A percentile compares a stretch with the other conserved stretches of the same genome.
Evolutionary conservation across 2,113 vertebrate species (phyloP).

Genomic region (Turnix velox): DNA sequence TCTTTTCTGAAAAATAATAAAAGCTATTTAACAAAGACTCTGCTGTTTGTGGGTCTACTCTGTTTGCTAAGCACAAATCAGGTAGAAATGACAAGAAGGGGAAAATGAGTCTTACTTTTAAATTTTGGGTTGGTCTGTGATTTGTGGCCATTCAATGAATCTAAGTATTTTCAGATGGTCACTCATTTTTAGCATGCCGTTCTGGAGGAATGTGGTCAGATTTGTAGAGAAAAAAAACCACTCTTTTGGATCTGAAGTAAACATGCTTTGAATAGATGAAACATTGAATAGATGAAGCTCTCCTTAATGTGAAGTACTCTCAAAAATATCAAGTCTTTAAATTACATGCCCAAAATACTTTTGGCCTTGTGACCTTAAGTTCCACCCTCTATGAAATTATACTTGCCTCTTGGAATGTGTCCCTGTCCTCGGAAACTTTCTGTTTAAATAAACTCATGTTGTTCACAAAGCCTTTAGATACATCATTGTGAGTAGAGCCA

Average conservation of each 20-base stretch:
- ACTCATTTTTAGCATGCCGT: not conserved
- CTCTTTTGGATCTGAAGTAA: not conserved
- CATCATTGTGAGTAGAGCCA: not conserved
- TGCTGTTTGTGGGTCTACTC: not conserved
- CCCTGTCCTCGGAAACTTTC: not conserved
- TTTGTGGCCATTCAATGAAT: not conserved
- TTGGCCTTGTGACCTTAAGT: not conserved
- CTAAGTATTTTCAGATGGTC: not conserved
- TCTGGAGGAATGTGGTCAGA: not conserved
- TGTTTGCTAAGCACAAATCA: not conserved
- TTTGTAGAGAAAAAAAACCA: not conserved
- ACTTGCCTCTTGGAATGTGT: not conserved
- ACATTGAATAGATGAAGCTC: not conserved
- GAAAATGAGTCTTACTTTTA: not conserved
- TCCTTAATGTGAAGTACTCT: not conserved
- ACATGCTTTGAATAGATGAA: not conserved
- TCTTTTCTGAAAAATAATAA: not conserved
- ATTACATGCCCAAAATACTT: not conserved
- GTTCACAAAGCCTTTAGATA: constrained; percentile 5
- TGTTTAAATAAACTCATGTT: constrained; percentile 37
- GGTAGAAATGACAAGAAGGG: not conserved
- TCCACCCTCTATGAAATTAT: not conserved
- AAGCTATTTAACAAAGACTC: not conserved
- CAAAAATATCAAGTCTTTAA: not conserved
- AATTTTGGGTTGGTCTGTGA: not conserved